Evolutionary conservation across 2,888 invertebrate species (phyloP), one percentile per base, ranked within the genome.

Genomic region (Eubasilissa splendida): DNA sequence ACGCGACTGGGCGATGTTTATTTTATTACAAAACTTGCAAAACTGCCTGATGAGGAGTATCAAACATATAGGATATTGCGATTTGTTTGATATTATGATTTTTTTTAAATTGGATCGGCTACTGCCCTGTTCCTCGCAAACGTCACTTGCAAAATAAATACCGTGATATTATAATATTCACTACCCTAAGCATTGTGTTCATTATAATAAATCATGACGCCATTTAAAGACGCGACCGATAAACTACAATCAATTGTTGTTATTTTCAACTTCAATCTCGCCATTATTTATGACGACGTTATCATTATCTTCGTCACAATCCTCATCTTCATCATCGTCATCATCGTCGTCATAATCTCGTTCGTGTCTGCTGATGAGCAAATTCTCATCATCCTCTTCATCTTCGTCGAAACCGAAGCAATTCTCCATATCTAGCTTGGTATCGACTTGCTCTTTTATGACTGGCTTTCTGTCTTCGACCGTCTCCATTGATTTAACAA

Each of bases 391-490:
- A 22, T 87, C 87, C 74, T 87, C 87, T 70, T 88, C 87, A 58
- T 87, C 87, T 65, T 88, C 88, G 86, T 88, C 95, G 88, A 96
- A 96, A 3, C 96, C 96, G 84, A 96, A 96, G 87, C 96, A 96
- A 22, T 93, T 93, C 86, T 95, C 93, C 88, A 95, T 94, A 83
- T 96, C 96, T 85, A 93, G 93, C 85, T 92, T 89, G 8, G 91
- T 86, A 82, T 81, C 79, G 9, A 70, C 63, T 14, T 59, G 14
- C 14, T 56, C 86, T 4, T 87, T 85, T 75, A 85, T 85, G 65
- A 85, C 85, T 0, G 86, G 84, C 0, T 87, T 87, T 0, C 87
- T 87, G 4, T 86, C 85, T 2, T 86, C 86, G 0, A 86, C 86
- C 3, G 86, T 87, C 3, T 86, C 85, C 33, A 85, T 86, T 65